Base-by-base conservation (phyloP, 2,797 vertebrate species). In the Trachops cirrhosus region DNA sequence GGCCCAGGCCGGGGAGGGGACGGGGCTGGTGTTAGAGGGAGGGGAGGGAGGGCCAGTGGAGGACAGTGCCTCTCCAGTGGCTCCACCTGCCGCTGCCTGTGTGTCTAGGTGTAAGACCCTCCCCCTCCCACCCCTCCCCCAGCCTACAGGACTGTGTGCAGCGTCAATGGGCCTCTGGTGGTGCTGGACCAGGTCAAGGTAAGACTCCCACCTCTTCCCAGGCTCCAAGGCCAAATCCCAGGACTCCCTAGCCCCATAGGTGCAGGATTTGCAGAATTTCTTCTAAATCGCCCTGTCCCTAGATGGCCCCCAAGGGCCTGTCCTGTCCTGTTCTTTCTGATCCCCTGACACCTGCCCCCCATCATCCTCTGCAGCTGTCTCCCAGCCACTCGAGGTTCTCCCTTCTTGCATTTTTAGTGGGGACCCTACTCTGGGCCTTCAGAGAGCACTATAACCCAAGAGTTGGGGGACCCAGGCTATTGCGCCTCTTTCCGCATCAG, bases 131-230 rank as follows among this genome's bases (percentile, higher is more conserved):
- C 91, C 2, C 64, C 44, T 54, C 44, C 52, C 46, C 22, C 97
- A 99, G 98, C 98, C 57, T 99, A 99, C 97, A 95, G 96, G 97
- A 99, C 99, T 0, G 98, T 99, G 78, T 98, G 98, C 4, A 98
- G 98, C 0, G 98, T 99, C 84, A 99, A 99, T 0, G 99, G 99
- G 41, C 98, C 99, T 0, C 92, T 99, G 79, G 99, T 99, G 93
- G 98, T 99, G 79, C 98, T 99, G 97, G 99, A 99, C 97, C 98
- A 98, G 0, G 98, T 99, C 39, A 99, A 99, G 99, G 99, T 99
- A 97, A 64, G 62, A 84, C 15, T 57, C 34, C 41, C 3, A 3
- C 37, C 14, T 34, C 48, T 70, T 67, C 21, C 68, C 48, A 4
- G n/a, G 32, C 15, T 15, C 32, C 41, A 57, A 34, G 10, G 34